Conservation (phyloP, 1,140 invertebrate genomes). For the Phortica variegata region DNA sequence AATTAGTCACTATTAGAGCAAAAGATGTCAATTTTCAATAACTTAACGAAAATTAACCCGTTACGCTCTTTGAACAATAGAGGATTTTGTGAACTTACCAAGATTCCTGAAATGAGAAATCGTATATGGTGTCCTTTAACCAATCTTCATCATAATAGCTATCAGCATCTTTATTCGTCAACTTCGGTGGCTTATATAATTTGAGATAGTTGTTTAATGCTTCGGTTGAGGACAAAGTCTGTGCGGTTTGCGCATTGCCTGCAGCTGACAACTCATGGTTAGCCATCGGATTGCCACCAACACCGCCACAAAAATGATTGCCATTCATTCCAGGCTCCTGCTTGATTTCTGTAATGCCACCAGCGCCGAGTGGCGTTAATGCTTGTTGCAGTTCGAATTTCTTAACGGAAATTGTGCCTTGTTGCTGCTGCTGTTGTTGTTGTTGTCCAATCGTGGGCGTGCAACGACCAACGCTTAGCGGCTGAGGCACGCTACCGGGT, state of each 20-base stretch:
- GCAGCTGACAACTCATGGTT: neutral
- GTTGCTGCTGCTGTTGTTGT: slow-evolving; percentile 11
- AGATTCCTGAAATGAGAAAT: slow-evolving; percentile 80
- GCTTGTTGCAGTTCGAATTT: slow-evolving; percentile 45
- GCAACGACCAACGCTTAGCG: slow-evolving; percentile 20
- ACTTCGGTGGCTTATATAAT: slow-evolving; percentile 68
- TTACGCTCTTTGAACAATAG: slow-evolving; percentile 3
- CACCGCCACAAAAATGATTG: neutral
- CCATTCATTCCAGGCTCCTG: slow-evolving; percentile 29
- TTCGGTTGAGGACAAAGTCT: slow-evolving; percentile 25
- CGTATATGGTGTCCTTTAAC: slow-evolving; percentile 80
- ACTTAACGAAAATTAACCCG: slow-evolving; percentile 10
- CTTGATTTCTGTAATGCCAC: slow-evolving; percentile 16
- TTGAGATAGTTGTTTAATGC: slow-evolving; percentile 40
- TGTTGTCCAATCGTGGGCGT: slow-evolving; percentile 24
- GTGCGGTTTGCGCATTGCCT: neutral
- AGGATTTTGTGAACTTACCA: slow-evolving; percentile 64
- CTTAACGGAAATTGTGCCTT: slow-evolving; percentile 44
- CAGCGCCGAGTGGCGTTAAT: slow-evolving; percentile 9
- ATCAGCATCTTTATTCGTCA: slow-evolving; percentile 73
- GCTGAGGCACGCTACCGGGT: slow-evolving; percentile 34
- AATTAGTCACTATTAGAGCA: slow-evolving; percentile 10
- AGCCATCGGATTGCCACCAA: neutral
- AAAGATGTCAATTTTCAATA: slow-evolving; percentile 11
- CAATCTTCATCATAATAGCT: slow-evolving; percentile 75